Evolutionary conservation across 2,797 vertebrate genomes (phyloP).

Genomic region (Neoniphon sammara): DNA sequence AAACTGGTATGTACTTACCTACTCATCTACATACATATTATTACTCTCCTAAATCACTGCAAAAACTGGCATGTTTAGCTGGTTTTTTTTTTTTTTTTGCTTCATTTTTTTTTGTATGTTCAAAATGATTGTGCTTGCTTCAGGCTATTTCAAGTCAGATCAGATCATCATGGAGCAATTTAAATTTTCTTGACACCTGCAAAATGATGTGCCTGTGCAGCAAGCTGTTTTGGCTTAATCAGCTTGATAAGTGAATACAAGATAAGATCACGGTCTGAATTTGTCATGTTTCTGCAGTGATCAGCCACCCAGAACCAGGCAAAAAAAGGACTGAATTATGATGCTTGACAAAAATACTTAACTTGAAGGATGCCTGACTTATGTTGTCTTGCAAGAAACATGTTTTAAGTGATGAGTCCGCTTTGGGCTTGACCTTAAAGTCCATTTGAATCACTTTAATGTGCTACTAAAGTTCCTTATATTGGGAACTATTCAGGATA

Average conservation of each 20-base stretch:
- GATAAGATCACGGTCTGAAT: conserved; percentile 17
- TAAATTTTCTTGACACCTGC: neutral
- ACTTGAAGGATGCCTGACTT: neutral
- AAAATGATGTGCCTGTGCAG: neutral
- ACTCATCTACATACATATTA: neutral
- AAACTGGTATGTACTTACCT: conserved; percentile 84
- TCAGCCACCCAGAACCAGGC: conserved; percentile 32
- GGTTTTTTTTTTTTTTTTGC: conserved; percentile 8
- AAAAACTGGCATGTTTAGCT: conserved; percentile 40
- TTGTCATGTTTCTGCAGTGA: conserved; percentile 37
- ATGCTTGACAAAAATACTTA: neutral
- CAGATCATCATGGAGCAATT: neutral
- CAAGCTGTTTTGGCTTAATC: neutral
- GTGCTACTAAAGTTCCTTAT: neutral
- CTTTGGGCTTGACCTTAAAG: neutral
- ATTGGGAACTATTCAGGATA: neutral
- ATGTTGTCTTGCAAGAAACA: neutral
- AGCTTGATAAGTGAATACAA: conserved; percentile 9
- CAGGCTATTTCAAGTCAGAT: neutral
- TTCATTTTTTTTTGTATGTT: neutral
- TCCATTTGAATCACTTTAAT: neutral
- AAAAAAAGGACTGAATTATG: conserved; percentile 23
- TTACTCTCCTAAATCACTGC: conserved; percentile 1
- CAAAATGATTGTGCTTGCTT: neutral
- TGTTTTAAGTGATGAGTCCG: neutral